Evolutionary conservation across 2,888 invertebrate genomes (phyloP).

Genomic region (Rambutsinella grinnellia): DNA sequence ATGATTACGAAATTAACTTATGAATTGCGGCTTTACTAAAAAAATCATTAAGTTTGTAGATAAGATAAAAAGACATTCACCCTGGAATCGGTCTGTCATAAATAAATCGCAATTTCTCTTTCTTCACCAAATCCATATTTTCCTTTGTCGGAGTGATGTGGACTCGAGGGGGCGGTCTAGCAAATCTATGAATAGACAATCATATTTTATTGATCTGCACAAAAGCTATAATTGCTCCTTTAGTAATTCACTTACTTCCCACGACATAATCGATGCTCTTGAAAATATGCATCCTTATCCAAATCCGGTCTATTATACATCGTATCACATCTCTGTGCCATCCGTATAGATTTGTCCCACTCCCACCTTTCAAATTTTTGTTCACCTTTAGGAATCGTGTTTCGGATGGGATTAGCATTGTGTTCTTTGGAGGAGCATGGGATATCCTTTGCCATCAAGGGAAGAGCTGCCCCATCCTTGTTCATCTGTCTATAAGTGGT

Average conservation of each 20-base stretch:
- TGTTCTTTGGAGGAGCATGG: slow-evolving; percentile 53
- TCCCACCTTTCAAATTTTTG: slow-evolving; percentile 49
- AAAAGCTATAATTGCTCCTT: background rate
- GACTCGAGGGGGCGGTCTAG: slow-evolving; percentile 49
- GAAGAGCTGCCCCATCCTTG: slow-evolving; percentile 64
- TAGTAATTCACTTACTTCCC: slow-evolving; percentile 51
- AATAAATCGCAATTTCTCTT: slow-evolving; percentile 59
- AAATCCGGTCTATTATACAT: slow-evolving; percentile 61
- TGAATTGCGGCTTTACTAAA: background rate
- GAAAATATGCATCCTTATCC: slow-evolving; percentile 61
- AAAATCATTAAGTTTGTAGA: background rate
- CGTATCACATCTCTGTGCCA: slow-evolving; percentile 62
- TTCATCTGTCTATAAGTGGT: slow-evolving; percentile 64
- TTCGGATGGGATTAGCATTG: slow-evolving; percentile 32
- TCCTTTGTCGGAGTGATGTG: slow-evolving; percentile 52
- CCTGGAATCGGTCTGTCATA: slow-evolving; percentile 63
- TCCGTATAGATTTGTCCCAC: slow-evolving; percentile 63
- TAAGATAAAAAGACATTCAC: slow-evolving; percentile 33
- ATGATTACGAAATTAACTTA: background rate
- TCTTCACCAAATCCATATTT: slow-evolving; percentile 57
- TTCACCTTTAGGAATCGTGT: slow-evolving; percentile 27
- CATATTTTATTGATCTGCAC: background rate
- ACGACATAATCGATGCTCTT: slow-evolving; percentile 61
- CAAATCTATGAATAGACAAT: slow-evolving; percentile 50
- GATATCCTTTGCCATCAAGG: slow-evolving; percentile 42